These are phyloP conservation scores for Hydrolagus colliei DNA, from an alignment of 2,797 vertebrate genomes.

Conservation along the genomic window DNA sequence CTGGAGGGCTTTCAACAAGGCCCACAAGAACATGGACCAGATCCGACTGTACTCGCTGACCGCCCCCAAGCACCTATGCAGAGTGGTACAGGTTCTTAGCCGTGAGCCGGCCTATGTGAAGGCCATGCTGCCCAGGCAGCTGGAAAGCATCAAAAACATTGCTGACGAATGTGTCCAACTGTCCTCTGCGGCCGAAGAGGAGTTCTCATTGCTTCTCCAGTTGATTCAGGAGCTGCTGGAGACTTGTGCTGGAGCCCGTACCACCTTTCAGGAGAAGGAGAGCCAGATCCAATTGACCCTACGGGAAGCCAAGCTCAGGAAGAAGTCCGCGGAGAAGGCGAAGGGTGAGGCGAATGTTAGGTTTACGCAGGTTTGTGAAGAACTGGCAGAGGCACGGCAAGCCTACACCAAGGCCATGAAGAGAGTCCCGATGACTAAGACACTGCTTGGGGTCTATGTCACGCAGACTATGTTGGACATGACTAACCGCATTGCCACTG, in stretches of 20 bases:
- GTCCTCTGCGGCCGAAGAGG: neutral
- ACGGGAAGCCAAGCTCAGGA: neutral
- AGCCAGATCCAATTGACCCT: neutral
- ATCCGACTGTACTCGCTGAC: neutral
- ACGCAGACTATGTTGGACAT: neutral
- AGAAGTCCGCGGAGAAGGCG: neutral
- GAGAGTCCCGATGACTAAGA: neutral
- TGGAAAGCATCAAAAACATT: neutral
- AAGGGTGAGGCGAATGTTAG: neutral
- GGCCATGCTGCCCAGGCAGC: constrained; percentile 7
- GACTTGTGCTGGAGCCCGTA: neutral
- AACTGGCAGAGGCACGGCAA: neutral
- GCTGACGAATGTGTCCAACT: neutral
- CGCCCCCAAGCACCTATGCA: constrained; percentile 14
- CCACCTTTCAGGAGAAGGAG: neutral
- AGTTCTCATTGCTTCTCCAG: neutral
- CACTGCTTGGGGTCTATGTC: neutral
- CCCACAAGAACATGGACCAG: constrained; percentile 29
- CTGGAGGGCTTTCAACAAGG: constrained; percentile 21
- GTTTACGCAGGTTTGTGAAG: neutral
- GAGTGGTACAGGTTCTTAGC: neutral
- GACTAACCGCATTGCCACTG: neutral
- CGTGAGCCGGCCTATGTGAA: neutral
- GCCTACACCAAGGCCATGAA: neutral
- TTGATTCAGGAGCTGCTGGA: constrained; percentile 20